Evolutionary conservation across 2,888 invertebrate species (phyloP).

Genomic region (Apodemia duryi): DNA sequence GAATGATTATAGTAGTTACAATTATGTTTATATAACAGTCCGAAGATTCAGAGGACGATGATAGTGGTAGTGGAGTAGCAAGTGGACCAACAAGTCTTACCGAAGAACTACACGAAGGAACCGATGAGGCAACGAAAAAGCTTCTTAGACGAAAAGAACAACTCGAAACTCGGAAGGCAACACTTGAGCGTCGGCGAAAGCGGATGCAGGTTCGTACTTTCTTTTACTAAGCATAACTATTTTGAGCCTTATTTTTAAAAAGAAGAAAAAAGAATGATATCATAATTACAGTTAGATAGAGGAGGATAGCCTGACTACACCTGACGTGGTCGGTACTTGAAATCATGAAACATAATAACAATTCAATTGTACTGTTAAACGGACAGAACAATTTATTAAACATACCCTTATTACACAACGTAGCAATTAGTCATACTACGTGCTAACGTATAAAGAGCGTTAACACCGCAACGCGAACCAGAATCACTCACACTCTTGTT

Average conservation of each 20-base stretch:
- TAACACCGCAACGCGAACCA: no score
- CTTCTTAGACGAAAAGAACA: slow-evolving; percentile 65
- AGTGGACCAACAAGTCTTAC: slow-evolving; percentile 58
- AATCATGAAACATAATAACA: no score
- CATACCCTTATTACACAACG: no score
- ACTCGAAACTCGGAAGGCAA: slow-evolving; percentile 63
- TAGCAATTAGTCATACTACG: no score
- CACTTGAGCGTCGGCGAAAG: slow-evolving; percentile 58
- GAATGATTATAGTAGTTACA: background rate
- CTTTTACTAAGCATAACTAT: background rate
- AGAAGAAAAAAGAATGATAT: no score
- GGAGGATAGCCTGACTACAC: no score
- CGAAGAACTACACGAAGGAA: slow-evolving; percentile 69
- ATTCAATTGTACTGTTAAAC: no score
- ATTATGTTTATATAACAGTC: slow-evolving; percentile 38
- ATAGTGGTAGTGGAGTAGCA: slow-evolving; percentile 41
- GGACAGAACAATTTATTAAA: no score
- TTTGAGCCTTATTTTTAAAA: background rate
- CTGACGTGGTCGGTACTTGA: no score
- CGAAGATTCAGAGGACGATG: slow-evolving; percentile 64
- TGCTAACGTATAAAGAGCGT: no score
- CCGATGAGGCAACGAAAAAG: slow-evolving; percentile 63
- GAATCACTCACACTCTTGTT: no score
- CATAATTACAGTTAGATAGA: no score
- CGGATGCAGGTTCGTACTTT: slow-evolving; percentile 56